Conservation (phyloP, 2,113 vertebrate genomes). For the Pangasianodon gigas region DNA sequence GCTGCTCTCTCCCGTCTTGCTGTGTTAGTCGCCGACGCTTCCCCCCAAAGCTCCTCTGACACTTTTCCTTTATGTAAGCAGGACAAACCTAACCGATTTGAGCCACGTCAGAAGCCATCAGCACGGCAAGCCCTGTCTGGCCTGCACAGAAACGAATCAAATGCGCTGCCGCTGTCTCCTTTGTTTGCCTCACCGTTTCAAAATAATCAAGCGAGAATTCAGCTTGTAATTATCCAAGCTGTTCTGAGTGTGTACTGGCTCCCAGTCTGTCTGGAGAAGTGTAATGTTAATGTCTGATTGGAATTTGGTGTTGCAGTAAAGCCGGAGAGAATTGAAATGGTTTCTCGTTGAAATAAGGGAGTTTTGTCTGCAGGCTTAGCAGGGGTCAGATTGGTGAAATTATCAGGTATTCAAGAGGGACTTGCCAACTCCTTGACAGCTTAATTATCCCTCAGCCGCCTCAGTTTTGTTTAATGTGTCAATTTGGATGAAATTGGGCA, state of each 20-base stretch:
- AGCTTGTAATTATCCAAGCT: conserved; percentile 40
- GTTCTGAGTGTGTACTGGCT: background rate
- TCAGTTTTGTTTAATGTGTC: conserved; percentile 54
- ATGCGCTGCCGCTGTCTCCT: conserved; percentile 7
- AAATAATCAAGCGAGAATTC: conserved; percentile 29
- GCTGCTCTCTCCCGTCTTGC: conserved; percentile 40
- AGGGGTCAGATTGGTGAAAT: conserved; percentile 57
- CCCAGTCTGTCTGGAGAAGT: background rate
- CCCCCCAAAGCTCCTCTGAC: conserved; percentile 43
- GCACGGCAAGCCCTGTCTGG: conserved; percentile 35
- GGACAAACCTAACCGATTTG: conserved; percentile 52
- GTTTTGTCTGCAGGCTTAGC: conserved; percentile 46
- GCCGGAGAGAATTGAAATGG: conserved; percentile 42
- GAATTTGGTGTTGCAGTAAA: conserved; percentile 12
- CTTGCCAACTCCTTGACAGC: conserved; percentile 56
- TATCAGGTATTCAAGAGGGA: conserved; percentile 56
- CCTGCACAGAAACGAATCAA: conserved; percentile 5
- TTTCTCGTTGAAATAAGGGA: conserved; percentile 39
- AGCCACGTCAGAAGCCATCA: conserved; percentile 43
- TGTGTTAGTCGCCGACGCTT: conserved; percentile 26
- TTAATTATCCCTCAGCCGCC: conserved; percentile 54
- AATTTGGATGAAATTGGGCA: conserved; percentile 50
- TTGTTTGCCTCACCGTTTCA: background rate
- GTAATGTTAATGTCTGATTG: conserved; percentile 40
- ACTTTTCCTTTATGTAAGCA: conserved; percentile 58